Percentiles rank a stretch among this genome's conserved stretches.
phyloP scores from a whole-genome alignment of 1,140 invertebrate genomes.

The Sarcophaga bullata region DNA sequence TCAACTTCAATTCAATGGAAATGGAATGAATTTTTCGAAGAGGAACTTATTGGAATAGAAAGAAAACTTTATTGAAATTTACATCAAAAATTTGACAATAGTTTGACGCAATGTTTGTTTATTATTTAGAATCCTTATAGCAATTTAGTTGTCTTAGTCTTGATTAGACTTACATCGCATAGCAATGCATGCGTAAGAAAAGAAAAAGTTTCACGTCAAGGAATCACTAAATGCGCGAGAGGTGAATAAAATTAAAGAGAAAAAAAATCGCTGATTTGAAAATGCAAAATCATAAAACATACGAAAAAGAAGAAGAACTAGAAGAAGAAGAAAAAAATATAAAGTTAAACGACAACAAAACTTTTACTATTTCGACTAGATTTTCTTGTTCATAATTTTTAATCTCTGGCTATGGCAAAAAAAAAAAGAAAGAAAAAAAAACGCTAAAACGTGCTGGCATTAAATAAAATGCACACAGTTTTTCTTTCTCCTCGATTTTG shows the following conservation, averaged over 20 bases:
- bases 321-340: neutral
- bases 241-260: too few species aligned
- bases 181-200: neutral
- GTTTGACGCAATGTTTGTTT: neutral
- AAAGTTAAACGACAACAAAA: neutral
- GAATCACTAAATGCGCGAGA: neutral
- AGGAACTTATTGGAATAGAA: too few species aligned
- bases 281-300: neutral
- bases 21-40: too few species aligned
- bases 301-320: neutral
- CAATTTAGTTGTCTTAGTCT: constrained; percentile 14
- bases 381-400: constrained; percentile 17
- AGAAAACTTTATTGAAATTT: too few species aligned
- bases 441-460: neutral
- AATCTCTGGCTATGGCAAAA: neutral
- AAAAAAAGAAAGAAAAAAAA: too few species aligned
- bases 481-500: neutral
- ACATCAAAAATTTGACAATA: too few species aligned
- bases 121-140: neutral
- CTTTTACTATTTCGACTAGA: constrained; percentile 20
- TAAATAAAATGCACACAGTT: neutral
- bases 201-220: neutral
- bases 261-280: too few species aligned
- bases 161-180: neutral
- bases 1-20: too few species aligned